Evolutionary conservation across 2,888 invertebrate species (phyloP), one percentile per base, ranked within the genome.

Genomic region (Drosophila tanythrix): DNA sequence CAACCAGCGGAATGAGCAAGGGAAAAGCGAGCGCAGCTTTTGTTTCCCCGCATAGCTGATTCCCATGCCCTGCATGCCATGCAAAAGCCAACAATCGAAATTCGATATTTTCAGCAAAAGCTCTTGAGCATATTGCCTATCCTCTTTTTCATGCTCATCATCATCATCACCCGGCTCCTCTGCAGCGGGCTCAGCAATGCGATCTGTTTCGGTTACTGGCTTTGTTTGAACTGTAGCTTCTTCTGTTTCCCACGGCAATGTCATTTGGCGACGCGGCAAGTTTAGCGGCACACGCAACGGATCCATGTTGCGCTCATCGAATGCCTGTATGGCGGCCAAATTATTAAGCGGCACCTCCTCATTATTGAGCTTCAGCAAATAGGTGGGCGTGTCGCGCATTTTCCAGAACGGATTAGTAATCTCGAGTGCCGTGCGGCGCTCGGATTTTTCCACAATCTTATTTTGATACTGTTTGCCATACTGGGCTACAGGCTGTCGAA

Each of bases 31-130:
- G 31, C 90, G 82, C 3, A 92, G 29, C 35, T 90, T 76, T 0
- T 72, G 70, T 27, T 84, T 86, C 51, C 90, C 82, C 0, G 59
- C n/a, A 13, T 76, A 77, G 3, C 27, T 76, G 0, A 92, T 55
- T 3, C 13, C 2, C 38, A 68, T 2, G 18, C 4, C 10, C 79
- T 31, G 31, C 76, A 70, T 0, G 25, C 92, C 93, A 50, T 91
- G 78, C 2, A 93, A 61, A n/a, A 90, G 76, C 93, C 93, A 93
- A 68, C 88, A 92, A 75, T 93, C 93, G 66, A 92, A 90, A 66
- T 91, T 92, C 3, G 93, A 92, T 11, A 90, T 82, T 36, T 83
- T 76, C 29, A 93, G 76, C 13, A 77, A 2, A 18, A 78, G 11
- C 3, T 73, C 59, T 15, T 25, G 21, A 25, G 25, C 46, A 21